Base-by-base conservation (phyloP, 2,888 invertebrate genomes). In the Agrotis ipsilon region DNA sequence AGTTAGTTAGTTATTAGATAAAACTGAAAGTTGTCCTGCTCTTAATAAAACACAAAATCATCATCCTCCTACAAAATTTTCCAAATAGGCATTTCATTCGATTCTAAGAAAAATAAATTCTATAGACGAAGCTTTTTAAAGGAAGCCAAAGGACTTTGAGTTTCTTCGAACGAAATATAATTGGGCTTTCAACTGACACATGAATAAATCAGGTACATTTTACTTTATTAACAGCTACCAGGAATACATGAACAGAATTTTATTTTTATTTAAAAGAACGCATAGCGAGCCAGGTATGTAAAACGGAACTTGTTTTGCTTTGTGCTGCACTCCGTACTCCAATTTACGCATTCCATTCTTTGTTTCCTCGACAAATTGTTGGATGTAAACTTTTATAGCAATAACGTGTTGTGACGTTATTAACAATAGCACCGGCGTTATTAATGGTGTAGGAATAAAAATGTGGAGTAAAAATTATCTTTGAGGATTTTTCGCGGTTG, bases 321-420 rank as follows among this genome's bases (percentile, higher is more conserved):
- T 61, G 48, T 19, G 14, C 49, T 60, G 61, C 78, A 58, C 19
- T 58, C 32, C 63, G 49, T 21, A 60, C 59, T 73, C 77, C 75
- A 78, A 75, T 79, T 65, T 79, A 65, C 79, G 63, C 73, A 78
- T 65, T 46, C 73, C 68, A 58, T 68, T 65, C 63, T 57, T 78
- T 78, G 68, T 78, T 65, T 54, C 62, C 58, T 63, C 59, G 27
- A 54, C 51, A 63, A 78, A 79, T 75, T 75, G 78, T 75, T 65
- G 24, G 52, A 54, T 24, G n/a, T 59, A 55, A 80, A 49, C 52
- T 54, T 80, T 61, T 67, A 61, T 54, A 49, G 49, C 59, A 43
- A 65, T 65, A 52, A 39, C 60, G 52, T 52, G 64, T 69, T 61
- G 21, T 32, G 13, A 14, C 48, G n/a, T 24, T 52, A 63, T 68